Evolutionary conservation across 2,113 vertebrate genomes (phyloP), one percentile per base, ranked within the genome.

Genomic region (Microcebus jonahi): DNA sequence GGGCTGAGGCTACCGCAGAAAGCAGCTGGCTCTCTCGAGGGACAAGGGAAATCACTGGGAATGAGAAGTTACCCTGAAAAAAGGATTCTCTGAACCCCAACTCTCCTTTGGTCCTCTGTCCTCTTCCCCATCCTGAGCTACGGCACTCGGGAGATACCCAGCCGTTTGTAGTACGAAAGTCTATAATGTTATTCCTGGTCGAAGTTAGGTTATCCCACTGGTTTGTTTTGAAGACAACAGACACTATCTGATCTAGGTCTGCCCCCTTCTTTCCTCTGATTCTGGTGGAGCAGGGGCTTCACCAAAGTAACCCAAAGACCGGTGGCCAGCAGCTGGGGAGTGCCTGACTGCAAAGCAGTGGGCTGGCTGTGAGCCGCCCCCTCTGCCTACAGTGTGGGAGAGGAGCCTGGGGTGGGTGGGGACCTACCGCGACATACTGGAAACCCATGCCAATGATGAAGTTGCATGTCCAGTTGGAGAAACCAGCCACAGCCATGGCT

Each of bases 371-470:
- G 87, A 23, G 17, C 2, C 27, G 42, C 75, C 27, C 48, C 6
- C 53, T 48, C 50, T 39, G 55, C 73, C 67, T 67, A 39, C 4
- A 0, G 39, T 31, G 7, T 31, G 25, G 48, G 59, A 89, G 42
- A n/a, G 65, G 59, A 88, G 48, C 27, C 0, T 5, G 93, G 53
- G 36, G 23, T 2, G 57, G 29, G 11, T 5, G 6, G 84, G 23
- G 2, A 99, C 99, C 98, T 97, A 99, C 99, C 96, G 99, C 99
- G 2, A 99, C 85, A 76, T 99, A 99, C 83, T 99, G 99, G 98
- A 99, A 99, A 34, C 99, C 82, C 99, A 99, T 99, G 98, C 99
- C 99, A 6, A 99, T 98, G 71, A 99, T 98, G 97, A 99, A 99
- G 97, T 99, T 99, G 80, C 99, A 99, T 0, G 99, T 99, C 99